Percentiles rank a stretch among this genome's conserved stretches.
phyloP scores from a whole-genome alignment of 2,113 vertebrate species.

The Nicator chloris region DNA sequence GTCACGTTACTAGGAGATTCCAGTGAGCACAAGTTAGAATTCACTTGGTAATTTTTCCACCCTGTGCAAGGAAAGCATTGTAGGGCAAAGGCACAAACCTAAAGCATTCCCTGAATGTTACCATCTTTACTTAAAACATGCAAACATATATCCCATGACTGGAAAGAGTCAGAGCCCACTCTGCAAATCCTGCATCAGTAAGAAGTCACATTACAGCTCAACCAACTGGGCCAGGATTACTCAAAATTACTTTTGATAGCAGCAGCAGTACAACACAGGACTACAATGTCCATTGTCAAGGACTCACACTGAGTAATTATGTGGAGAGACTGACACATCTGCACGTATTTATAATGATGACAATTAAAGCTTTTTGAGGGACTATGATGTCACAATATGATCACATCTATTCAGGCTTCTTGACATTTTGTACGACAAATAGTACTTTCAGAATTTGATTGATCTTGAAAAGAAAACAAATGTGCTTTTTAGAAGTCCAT shows the following conservation, averaged over 20 bases:
- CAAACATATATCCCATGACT: background rate
- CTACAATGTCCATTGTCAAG: background rate
- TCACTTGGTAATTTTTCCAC: background rate
- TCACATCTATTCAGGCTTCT: constrained; percentile 8
- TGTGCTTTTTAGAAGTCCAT: background rate
- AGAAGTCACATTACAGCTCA: background rate
- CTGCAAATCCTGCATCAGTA: background rate
- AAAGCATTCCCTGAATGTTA: background rate
- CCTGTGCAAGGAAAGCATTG: background rate
- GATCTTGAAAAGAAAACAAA: constrained; percentile 4
- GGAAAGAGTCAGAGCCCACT: background rate
- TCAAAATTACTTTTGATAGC: background rate
- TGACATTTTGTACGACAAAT: background rate
- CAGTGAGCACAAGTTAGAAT: background rate
- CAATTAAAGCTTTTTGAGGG: constrained; percentile 29
- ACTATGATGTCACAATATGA: constrained; percentile 21
- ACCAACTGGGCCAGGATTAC: background rate
- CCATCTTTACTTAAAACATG: background rate
- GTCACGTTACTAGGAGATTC: background rate
- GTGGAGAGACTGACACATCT: background rate
- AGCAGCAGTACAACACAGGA: background rate
- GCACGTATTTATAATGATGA: background rate
- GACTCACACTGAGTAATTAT: constrained; percentile 21
- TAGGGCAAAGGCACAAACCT: background rate
- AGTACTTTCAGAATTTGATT: background rate